Evolutionary conservation across 2,113 vertebrate genomes (phyloP).

Genomic region (Mola mola): DNA sequence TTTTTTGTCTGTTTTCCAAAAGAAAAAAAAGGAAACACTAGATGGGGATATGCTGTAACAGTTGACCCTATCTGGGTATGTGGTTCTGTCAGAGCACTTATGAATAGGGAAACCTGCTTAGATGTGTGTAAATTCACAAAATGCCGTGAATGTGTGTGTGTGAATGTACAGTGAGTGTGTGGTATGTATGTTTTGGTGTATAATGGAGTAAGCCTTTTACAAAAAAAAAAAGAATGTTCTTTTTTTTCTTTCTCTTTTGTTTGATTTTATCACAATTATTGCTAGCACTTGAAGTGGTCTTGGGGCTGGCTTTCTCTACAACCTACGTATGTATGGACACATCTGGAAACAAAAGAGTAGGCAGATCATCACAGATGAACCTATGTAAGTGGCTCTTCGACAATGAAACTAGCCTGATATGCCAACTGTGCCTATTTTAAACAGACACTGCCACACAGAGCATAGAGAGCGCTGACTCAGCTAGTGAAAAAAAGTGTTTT

Average conservation of each 20-base stretch:
- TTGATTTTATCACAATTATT: constrained; percentile 58
- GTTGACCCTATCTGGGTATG: constrained; percentile 69
- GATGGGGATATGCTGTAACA: constrained; percentile 68
- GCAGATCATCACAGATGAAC: constrained; percentile 69
- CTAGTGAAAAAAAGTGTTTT: constrained; percentile 57
- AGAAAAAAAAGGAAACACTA: constrained; percentile 49
- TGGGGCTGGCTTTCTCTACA: constrained; percentile 60
- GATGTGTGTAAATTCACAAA: constrained; percentile 78
- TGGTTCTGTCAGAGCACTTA: constrained; percentile 84
- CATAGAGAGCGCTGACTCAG: constrained; percentile 57
- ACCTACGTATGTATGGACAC: constrained; percentile 56
- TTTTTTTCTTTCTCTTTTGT: constrained; percentile 57
- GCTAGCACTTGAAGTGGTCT: constrained; percentile 66
- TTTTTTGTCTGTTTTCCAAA: constrained; percentile 65
- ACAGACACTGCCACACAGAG: constrained; percentile 76
- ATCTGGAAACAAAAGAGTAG: constrained; percentile 48
- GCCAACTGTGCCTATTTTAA: constrained; percentile 85
- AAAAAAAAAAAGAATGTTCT: constrained; percentile 74
- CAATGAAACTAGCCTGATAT: constrained; percentile 81
- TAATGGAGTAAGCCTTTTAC: constrained; percentile 67
- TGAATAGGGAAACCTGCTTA: constrained; percentile 77
- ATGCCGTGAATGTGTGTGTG: constrained; percentile 59
- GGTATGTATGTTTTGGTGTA: constrained; percentile 49
- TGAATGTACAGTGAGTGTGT: constrained; percentile 59
- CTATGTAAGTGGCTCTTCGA: constrained; percentile 75